A percentile compares a stretch with the other conserved stretches of the same genome.
Evolutionary conservation across 2,888 invertebrate genomes (phyloP).

Genomic region (Drosophila prolongata): DNA sequence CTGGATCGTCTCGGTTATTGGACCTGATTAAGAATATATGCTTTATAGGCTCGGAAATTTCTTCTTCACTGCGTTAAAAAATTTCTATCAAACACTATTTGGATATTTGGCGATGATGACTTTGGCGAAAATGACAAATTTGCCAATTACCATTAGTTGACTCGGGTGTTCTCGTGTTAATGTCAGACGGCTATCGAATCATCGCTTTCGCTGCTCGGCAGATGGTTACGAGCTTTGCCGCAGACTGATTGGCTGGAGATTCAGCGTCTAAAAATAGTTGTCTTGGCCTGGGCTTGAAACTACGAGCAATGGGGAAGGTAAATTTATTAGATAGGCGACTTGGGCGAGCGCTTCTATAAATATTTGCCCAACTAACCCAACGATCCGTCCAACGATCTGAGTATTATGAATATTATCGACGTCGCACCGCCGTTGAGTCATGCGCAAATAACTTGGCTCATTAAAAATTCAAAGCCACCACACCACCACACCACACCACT

Average conservation of each 20-base stretch:
- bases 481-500: not conserved
- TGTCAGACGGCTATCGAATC: slow-evolving; percentile 3
- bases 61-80: no score
- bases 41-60: no score
- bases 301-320: slow-evolving; percentile 18
- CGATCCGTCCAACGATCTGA: not conserved
- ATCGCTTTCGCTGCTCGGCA: slow-evolving; percentile 8
- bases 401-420: slow-evolving; percentile 68
- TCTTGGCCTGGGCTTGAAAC: slow-evolving; percentile 25
- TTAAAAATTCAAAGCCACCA: slow-evolving; percentile 68
- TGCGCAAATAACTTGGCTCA: slow-evolving; percentile 76
- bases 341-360: slow-evolving; percentile 64
- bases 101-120: no score
- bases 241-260: slow-evolving; percentile 69
- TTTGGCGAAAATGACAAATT: slow-evolving; percentile 8
- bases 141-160: slow-evolving; percentile 19
- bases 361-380: slow-evolving; percentile 74
- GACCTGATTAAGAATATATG: no score
- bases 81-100: no score
- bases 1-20: no score
- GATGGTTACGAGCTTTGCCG: slow-evolving; percentile 25
- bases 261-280: slow-evolving; percentile 60
- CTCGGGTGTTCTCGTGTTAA: slow-evolving; percentile 9
- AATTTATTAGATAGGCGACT: slow-evolving; percentile 21
- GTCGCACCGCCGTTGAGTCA: slow-evolving; percentile 65